Evolutionary conservation across 2,888 invertebrate species (phyloP).

Genomic region (Mimumesa dahlbomi): DNA sequence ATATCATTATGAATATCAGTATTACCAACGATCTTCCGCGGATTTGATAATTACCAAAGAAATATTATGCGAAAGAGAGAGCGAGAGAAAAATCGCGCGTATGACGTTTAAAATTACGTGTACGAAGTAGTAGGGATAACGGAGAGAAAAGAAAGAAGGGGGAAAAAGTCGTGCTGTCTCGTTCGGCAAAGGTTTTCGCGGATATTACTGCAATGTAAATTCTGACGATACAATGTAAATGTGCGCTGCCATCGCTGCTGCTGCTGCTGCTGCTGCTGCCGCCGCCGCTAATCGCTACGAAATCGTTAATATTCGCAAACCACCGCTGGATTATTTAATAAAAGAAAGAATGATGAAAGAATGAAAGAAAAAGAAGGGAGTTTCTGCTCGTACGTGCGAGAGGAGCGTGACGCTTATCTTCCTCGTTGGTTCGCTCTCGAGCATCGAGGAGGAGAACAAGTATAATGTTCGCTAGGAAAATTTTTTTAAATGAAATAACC

Average conservation of each 20-base stretch:
- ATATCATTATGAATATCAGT: constrained; percentile 26
- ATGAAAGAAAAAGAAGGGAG: too few relatives aligned
- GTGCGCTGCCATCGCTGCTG: constrained; percentile 59
- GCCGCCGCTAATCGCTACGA: constrained; percentile 16
- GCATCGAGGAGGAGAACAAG: too few relatives aligned
- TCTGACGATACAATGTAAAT: constrained; percentile 10
- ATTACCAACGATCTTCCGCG: constrained; percentile 41
- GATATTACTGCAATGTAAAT: constrained; percentile 6
- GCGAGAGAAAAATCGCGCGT: too few relatives aligned
- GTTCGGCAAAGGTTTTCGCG: constrained; percentile 37
- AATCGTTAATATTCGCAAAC: constrained; percentile 44
- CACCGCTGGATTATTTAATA: constrained; percentile 11
- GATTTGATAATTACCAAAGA: too few relatives aligned
- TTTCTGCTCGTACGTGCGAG: constrained; percentile 13
- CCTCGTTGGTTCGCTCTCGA: constrained; percentile 18
- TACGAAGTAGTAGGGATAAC: too few relatives aligned
- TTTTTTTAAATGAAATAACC: too few relatives aligned
- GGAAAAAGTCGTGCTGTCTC: constrained; percentile 29
- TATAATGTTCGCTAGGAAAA: too few relatives aligned
- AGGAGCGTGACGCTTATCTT: constrained; percentile 6
- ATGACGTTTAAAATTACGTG: too few relatives aligned
- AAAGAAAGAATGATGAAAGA: not conserved
- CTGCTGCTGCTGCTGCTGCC: constrained; percentile 53
- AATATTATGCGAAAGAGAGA: too few relatives aligned
- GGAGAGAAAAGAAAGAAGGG: constrained; percentile 22